Evolutionary conservation across 2,888 invertebrate genomes (phyloP), one percentile per base, ranked within the genome.

Genomic region (Macrophya annulata): DNA sequence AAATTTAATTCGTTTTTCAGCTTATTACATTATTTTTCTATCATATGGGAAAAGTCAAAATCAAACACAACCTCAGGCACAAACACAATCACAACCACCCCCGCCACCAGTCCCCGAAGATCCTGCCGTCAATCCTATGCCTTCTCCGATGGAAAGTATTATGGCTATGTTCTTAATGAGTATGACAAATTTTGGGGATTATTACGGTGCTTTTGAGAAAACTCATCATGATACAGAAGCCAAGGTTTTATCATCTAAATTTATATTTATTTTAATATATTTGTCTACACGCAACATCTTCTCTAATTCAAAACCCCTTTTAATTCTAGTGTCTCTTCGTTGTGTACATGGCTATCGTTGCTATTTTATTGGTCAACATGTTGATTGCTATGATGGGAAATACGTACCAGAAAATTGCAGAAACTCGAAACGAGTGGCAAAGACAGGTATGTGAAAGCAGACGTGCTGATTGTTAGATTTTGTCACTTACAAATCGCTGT

Each of bases 361-460:
- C 98, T 0, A 97, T 99, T 86, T 94, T 99, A 51, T 94, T 99
- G 85, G 98, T 99, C 82, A 99, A 99, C 95, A 98, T 99, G 98
- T 95, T 99, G 94, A 99, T 99, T 91, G 99, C 99, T 87, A 99
- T 99, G 99, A 99, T 99, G 99, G 99, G 99, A 0, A 99, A 99
- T 93, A 99, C 99, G 4, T 99, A 99, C 93, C 98, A 99, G 93
- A 98, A 99, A 94, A 99, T 99, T 89, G 98, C 98, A 0, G 98
- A 99, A 94, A 99, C 99, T 0, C 96, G 98, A 88, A 99, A 99
- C 93, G 99, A 99, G 93, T 99, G 99, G 99, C 99, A 99, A 93
- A 94, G 99, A 91, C 97, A 97, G 95, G 96, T 96, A 93, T 90
- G 85, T 21, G 21, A 62, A 12, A 9, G 37, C 55, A 37, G 10